Evolutionary conservation across 2,888 invertebrate genomes (phyloP), one percentile per base, ranked within the genome.

Genomic region (Ctenicera cuprea): DNA sequence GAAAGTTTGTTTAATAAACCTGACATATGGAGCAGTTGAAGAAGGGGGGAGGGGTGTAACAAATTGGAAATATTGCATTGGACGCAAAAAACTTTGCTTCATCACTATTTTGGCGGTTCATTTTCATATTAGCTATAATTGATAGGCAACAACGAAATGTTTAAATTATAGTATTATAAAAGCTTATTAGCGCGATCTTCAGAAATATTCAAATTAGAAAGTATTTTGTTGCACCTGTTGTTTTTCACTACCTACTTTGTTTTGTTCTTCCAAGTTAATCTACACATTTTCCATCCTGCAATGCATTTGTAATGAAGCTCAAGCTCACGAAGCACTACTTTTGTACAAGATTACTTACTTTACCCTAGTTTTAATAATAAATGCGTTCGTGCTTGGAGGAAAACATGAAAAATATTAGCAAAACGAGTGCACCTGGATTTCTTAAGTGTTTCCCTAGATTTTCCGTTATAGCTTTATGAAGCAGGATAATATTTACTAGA

Each of bases 271-370:
- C 14, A 20, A 48, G 16, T 20, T 48, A 48, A 48, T 48, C 48
- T 20, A 18, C 16, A 3, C 14, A 48, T 48, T 48, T 48, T 48
- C 16, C 48, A 48, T 45, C 43, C 16, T 7, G 16, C 43, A 45
- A 45, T 45, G 43, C 43, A 45, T 48, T 48, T 18, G 8, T 18
- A 48, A 48, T 48, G 43, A 48, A 18, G 48, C 18, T 41, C 14
- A 11, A 48, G 48, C 9, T 48, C 18, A 20, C 8, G 48, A 8
- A 48, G 11, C 4, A 18, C 9, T 48, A 18, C 48, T 48, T 2
- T 11, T 1, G 3, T 14, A 14, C 41, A 41, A 41, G 7, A 41
- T 14, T 41, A 41, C 41, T 41, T 14, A 14, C 41, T 41, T 41
- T 14, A 3, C 16, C 16, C 18, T 48, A 48, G 48, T 48, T 18